Base-by-base conservation (phyloP, 2,113 vertebrate genomes). In the Nerophis ophidion region DNA sequence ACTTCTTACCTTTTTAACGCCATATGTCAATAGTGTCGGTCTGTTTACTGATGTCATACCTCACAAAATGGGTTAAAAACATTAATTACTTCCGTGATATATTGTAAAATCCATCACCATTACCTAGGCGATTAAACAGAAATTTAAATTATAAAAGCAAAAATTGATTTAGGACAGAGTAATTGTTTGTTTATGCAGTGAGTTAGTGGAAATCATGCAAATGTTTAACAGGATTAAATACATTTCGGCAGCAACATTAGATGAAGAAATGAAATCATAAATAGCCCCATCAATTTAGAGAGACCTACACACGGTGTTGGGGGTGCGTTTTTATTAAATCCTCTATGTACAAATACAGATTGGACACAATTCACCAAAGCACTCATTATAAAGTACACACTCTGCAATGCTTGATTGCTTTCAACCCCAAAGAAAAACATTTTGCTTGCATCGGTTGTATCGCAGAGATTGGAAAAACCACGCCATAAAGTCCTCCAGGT, bases 1-100 rank as follows among this genome's bases (percentile, higher is more conserved):
- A 88, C 91, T 93, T 96, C 96, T 98, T 98, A 98, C 95, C 97
- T 98, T 94, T 91, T 94, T 92, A 93, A 92, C 92, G 93, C 93
- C 95, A 89, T 92, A 95, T 94, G 93, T 93, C 92, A 95, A 91
- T 26, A 26, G 26, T 26, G 26, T 94, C 93, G 93, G 92, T 94
- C 91, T 91, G 91, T 95, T 98, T 98, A 97, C 92, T 92, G 93
- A 92, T 90, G 93, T 93, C 89, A 93, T 93, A 91, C 91, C 92
- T 96, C 93, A 79, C 83, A 93, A 90, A 90, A 91, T 94, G 90
- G 71, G 89, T 96, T 95, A 93, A 92, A 93, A 93, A 91, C 95
- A 96, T 96, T 94, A 90, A 89, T 91, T 91, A 92, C 88, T 93
- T 93, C 92, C 92, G 91, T 91, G 88, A 92, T 45, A 14, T 47